These are phyloP conservation scores for Brenthis ino DNA, from an alignment of 2,888 invertebrate genomes.

Conservation along the genomic window DNA sequence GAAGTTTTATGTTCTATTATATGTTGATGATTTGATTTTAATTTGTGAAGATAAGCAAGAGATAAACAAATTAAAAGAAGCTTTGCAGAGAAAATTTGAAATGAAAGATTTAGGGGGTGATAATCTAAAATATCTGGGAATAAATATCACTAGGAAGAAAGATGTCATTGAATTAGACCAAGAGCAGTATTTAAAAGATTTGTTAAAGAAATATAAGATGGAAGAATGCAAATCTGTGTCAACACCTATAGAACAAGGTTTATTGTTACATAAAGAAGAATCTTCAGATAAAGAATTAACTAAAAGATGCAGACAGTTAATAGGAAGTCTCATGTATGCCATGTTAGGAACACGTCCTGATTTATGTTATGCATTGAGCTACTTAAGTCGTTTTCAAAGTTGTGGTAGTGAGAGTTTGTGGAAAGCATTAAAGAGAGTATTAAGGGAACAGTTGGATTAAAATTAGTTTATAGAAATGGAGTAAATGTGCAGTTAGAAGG, in stretches of 20 bases:
- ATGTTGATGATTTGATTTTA: constrained; percentile 14
- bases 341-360: constrained; percentile 12
- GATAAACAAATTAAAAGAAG: constrained; percentile 8
- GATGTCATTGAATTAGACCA: constrained; percentile 8
- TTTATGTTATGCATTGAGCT: constrained; percentile 5
- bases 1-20: constrained; percentile 12
- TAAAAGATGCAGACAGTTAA: constrained; percentile 8
- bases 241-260: constrained; percentile 10
- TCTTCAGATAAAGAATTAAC: constrained; percentile 4
- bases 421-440: constrained; percentile 4
- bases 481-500: constrained; percentile 3
- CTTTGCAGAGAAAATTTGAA: constrained; percentile 10
- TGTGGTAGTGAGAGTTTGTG: constrained; percentile 10
- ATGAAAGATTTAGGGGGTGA: background rate
- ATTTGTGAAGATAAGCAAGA: constrained; percentile 10
- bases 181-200: constrained; percentile 9
- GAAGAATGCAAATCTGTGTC: constrained; percentile 9
- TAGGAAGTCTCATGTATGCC: constrained; percentile 6
- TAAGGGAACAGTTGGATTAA: constrained; percentile 8
- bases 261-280: constrained; percentile 5
- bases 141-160: constrained; percentile 8
- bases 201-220: constrained; percentile 8
- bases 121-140: constrained; percentile 5
- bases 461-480: constrained; percentile 1
- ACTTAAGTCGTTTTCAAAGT: constrained; percentile 13